These are phyloP conservation scores for Drosophila ezoana DNA, from an alignment of 2,888 invertebrate species.

Conservation along the genomic window DNA sequence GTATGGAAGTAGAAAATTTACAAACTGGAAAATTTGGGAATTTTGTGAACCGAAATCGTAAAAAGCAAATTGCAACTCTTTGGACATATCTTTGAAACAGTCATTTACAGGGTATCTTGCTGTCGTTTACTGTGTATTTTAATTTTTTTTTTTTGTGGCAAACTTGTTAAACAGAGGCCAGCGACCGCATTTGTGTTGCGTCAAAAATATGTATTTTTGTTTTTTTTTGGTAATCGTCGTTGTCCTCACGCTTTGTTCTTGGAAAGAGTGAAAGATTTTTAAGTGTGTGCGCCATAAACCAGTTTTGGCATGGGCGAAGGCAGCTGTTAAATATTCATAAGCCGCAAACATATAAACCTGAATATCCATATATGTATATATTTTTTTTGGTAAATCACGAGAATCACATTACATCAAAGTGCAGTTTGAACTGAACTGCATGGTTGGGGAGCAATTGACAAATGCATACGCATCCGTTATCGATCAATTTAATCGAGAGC, in stretches of 20 bases:
- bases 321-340: slow-evolving; percentile 69
- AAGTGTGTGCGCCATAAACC: slow-evolving; percentile 56
- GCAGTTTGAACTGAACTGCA: slow-evolving; percentile 47
- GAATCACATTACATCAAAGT: slow-evolving; percentile 39
- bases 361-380: slow-evolving; percentile 25
- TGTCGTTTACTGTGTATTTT: neutral
- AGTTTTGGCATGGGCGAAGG: slow-evolving; percentile 56
- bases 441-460: slow-evolving; percentile 51
- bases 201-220: slow-evolving; percentile 51
- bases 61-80: no score
- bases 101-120: slow-evolving; percentile 17
- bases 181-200: slow-evolving; percentile 76
- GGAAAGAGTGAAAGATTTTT: slow-evolving; percentile 75
- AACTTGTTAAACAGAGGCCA: slow-evolving; percentile 78
- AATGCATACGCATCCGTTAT: slow-evolving; percentile 21
- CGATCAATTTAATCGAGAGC: slow-evolving; percentile 53
- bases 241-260: slow-evolving; percentile 68
- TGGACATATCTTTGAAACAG: neutral
- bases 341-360: slow-evolving; percentile 63
- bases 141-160: slow-evolving; percentile 48
- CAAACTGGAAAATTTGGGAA: no score
- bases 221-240: slow-evolving; percentile 50
- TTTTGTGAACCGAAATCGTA: no score
- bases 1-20: no score
- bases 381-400: slow-evolving; percentile 22